These are phyloP conservation scores for Telmatochromis sp. DNA, from an alignment of 2,113 vertebrate genomes.

Conservation along the genomic window DNA sequence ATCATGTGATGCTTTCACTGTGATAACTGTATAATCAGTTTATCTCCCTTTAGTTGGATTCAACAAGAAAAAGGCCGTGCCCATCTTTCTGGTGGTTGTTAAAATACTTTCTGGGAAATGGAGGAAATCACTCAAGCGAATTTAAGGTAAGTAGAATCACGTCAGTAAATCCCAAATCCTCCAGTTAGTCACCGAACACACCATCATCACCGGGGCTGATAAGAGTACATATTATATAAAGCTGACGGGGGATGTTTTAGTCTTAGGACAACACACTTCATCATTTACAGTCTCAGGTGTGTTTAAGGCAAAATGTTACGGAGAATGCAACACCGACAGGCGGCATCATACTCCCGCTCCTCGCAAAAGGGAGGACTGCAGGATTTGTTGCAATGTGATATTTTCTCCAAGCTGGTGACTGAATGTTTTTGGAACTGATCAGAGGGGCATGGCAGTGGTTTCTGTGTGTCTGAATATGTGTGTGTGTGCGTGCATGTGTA, in stretches of 20 bases:
- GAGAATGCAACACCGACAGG: slow-evolving; percentile 22
- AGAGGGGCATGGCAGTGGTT: neutral
- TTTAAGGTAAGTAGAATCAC: neutral
- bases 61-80: neutral
- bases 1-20: neutral
- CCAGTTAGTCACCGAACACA: neutral
- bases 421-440: neutral
- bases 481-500: neutral
- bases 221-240: neutral
- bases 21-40: neutral
- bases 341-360: neutral
- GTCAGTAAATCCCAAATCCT: neutral
- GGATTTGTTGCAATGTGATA: neutral
- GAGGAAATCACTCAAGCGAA: neutral
- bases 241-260: neutral
- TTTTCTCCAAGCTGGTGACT: neutral
- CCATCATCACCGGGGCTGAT: neutral
- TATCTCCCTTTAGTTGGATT: neutral
- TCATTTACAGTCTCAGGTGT: neutral
- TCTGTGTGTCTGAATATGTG: neutral
- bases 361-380: neutral
- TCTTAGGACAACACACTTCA: neutral
- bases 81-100: neutral
- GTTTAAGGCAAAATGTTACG: neutral
- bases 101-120: neutral